Conservation (phyloP, 2,888 invertebrate species). For the Eupithecia subfuscata region DNA sequence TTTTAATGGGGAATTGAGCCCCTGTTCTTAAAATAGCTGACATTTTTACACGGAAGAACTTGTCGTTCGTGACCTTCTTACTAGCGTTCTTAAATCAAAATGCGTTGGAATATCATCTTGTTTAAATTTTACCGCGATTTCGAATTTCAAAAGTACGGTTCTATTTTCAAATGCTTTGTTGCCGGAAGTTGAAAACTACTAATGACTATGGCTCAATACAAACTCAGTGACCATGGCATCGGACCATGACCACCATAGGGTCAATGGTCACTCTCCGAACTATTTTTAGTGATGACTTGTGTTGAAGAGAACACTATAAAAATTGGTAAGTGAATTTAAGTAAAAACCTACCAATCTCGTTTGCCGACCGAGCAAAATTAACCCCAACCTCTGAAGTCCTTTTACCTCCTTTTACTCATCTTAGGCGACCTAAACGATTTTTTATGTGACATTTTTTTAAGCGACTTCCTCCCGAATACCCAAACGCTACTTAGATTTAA, state of each 20-base stretch:
- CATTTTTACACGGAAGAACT: slow-evolving; percentile 11
- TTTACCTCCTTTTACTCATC: neutral
- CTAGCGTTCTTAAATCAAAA: neutral
- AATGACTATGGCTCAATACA: neutral
- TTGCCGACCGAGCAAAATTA: neutral
- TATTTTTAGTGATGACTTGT: neutral
- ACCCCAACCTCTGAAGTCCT: neutral
- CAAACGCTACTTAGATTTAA: neutral
- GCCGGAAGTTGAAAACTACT: neutral
- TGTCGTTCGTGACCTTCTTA: neutral
- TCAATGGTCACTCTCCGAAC: neutral
- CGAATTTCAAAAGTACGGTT: slow-evolving; percentile 5
- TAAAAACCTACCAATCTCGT: neutral
- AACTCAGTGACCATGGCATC: slow-evolving; percentile 4
- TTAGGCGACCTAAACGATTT: neutral
- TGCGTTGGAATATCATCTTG: neutral
- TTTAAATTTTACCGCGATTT: neutral
- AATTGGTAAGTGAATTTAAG: neutral
- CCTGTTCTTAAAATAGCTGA: slow-evolving; percentile 21
- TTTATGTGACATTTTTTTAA: neutral
- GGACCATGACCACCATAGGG: neutral
- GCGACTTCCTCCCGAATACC: neutral
- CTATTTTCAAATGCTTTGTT: slow-evolving; percentile 6
- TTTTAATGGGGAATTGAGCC: slow-evolving; percentile 26
- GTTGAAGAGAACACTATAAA: neutral